Evolutionary conservation across 2,888 invertebrate genomes (phyloP).

Genomic region (Papilio gigon): DNA sequence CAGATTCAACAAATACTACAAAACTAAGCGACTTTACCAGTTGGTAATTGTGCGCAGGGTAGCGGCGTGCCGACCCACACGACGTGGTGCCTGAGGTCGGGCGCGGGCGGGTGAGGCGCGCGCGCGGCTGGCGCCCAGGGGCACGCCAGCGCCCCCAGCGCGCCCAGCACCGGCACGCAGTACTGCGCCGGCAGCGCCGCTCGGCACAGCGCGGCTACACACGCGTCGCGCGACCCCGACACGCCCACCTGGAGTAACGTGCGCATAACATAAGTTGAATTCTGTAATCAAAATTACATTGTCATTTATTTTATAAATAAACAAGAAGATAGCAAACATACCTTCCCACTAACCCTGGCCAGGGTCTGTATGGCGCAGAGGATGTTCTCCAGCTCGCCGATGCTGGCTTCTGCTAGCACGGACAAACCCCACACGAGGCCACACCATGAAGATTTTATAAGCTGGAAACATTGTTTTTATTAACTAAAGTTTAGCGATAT

Average conservation of each 20-base stretch:
- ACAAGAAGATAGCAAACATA: constrained; percentile 58
- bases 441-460: constrained; percentile 97
- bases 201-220: constrained; percentile 96
- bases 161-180: constrained; percentile 93
- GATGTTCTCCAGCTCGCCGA: constrained; percentile 96
- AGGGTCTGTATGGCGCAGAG: constrained; percentile 95
- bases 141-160: constrained; percentile 91
- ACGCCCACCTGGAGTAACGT: constrained; percentile 61
- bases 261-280: neutral
- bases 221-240: constrained; percentile 91
- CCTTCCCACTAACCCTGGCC: constrained; percentile 93
- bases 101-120: constrained; percentile 82
- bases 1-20: neutral
- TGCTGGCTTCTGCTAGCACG: constrained; percentile 96
- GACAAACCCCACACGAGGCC: constrained; percentile 95
- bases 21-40: constrained; percentile 53
- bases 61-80: constrained; percentile 98
- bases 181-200: constrained; percentile 98
- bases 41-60: constrained; percentile 88
- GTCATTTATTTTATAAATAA: neutral
- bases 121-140: constrained; percentile 94
- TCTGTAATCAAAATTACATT: neutral
- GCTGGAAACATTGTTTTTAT: constrained; percentile 74
- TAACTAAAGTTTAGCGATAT: too few species aligned
- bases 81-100: constrained; percentile 95